Conservation (phyloP, 2,888 invertebrate genomes). For the Diplazon laetatorius region DNA sequence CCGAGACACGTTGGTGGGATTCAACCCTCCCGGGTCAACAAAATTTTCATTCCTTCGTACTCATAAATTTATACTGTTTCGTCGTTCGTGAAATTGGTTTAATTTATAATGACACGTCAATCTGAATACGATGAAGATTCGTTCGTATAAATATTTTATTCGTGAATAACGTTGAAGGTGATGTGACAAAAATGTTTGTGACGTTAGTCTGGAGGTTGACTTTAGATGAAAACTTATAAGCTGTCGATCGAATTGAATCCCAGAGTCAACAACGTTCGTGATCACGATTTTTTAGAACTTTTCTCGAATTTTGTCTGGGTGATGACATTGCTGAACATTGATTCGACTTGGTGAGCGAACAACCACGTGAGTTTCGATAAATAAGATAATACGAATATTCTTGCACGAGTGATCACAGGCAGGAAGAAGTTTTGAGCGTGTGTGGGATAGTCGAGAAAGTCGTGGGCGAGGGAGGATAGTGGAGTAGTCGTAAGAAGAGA, state of each 20-base stretch:
- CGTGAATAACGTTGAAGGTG: no score
- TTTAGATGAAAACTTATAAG: no score
- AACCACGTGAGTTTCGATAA: not conserved
- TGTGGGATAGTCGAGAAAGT: slow-evolving; percentile 34
- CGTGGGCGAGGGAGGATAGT: slow-evolving; percentile 30
- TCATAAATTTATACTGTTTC: not conserved
- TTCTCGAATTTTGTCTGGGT: no score
- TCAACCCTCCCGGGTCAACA: not conserved
- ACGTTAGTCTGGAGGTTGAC: no score
- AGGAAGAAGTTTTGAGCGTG: slow-evolving; percentile 40
- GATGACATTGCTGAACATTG: no score
- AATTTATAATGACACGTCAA: not conserved
- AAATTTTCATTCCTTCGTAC: not conserved
- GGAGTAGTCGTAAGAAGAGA: slow-evolving; percentile 56
- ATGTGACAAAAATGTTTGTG: no score
- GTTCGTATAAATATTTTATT: no score
- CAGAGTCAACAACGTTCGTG: no score
- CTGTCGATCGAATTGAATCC: no score
- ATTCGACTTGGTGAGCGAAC: not conserved
- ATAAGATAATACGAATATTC: slow-evolving; percentile 36
- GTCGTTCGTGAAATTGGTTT: not conserved
- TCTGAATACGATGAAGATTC: slow-evolving; percentile 11
- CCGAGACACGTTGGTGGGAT: slow-evolving; percentile 16
- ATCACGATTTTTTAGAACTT: no score
- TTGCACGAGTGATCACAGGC: slow-evolving; percentile 50